phyloP scores from a whole-genome alignment of 2,113 vertebrate species.

The Gila orcuttii region DNA sequence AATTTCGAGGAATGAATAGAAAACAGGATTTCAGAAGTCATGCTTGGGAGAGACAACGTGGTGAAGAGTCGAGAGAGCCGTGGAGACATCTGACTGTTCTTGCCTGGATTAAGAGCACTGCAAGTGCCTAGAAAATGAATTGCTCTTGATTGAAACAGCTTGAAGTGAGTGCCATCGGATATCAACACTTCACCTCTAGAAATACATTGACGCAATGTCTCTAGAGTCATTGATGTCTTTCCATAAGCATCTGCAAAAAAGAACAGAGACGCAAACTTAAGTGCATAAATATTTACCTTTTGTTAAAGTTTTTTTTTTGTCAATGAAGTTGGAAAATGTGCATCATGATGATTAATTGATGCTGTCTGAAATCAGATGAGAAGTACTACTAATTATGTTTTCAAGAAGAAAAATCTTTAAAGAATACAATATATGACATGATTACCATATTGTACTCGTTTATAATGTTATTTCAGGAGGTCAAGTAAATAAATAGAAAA shows the following conservation, averaged over 20 bases:
- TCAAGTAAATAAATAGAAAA: slow-evolving; percentile 3
- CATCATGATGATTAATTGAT: not conserved
- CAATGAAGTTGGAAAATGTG: not conserved
- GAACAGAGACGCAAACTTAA: not conserved
- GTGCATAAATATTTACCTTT: not conserved
- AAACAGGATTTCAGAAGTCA: slow-evolving; percentile 69
- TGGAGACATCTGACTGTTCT: slow-evolving; percentile 64
- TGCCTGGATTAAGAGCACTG: slow-evolving; percentile 58
- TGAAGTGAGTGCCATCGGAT: slow-evolving; percentile 65
- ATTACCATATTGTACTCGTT: too few species aligned
- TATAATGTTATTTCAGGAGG: not conserved
- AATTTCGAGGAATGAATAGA: slow-evolving; percentile 73
- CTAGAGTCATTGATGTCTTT: slow-evolving; percentile 73
- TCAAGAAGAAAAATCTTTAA: too few species aligned
- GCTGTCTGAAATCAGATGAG: too few species aligned
- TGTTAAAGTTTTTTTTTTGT: not conserved
- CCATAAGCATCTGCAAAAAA: slow-evolving; percentile 71
- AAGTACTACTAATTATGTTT: too few species aligned
- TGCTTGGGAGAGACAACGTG: slow-evolving; percentile 71
- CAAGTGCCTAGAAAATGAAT: slow-evolving; percentile 78
- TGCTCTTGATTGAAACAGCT: slow-evolving; percentile 59
- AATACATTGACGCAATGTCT: slow-evolving; percentile 81
- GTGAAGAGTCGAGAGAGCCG: slow-evolving; percentile 83
- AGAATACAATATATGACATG: too few species aligned
- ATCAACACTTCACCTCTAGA: slow-evolving; percentile 69